Percentiles rank a stretch among this genome's conserved stretches.
These are phyloP conservation scores for Centruroides sculpturatus DNA, from an alignment of 1,140 invertebrate species.

Conservation along the genomic window DNA sequence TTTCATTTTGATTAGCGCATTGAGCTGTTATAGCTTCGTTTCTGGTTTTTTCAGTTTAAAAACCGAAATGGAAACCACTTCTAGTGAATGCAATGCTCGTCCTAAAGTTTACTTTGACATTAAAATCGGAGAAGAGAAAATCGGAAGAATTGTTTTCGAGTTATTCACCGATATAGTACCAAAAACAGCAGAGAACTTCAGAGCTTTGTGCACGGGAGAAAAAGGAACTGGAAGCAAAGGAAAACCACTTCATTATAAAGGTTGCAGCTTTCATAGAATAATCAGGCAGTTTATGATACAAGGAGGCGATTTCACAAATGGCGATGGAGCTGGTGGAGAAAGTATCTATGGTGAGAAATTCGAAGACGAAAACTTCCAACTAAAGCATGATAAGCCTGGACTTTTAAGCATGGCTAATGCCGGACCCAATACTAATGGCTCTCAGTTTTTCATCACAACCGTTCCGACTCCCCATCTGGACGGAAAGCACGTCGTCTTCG, in stretches of 20 bases:
- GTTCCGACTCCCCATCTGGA: constrained; percentile 71
- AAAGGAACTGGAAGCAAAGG: constrained; percentile 62
- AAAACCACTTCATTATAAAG: constrained; percentile 20
- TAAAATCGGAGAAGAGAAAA: constrained; percentile 23
- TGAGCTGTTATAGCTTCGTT: too few species aligned
- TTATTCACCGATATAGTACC: constrained; percentile 69
- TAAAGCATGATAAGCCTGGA: constrained; percentile 45
- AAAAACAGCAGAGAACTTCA: constrained; percentile 84
- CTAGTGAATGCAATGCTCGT: neutral
- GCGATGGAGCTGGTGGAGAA: constrained; percentile 73
- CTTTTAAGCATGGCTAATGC: constrained; percentile 82
- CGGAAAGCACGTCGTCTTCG: constrained; percentile 81
- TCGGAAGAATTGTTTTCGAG: constrained; percentile 63
- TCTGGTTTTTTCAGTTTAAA: too few species aligned
- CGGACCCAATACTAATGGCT: constrained; percentile 76
- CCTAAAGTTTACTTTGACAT: constrained; percentile 26
- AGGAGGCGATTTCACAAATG: constrained; percentile 65
- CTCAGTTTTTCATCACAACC: constrained; percentile 88
- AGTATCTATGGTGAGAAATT: constrained; percentile 85
- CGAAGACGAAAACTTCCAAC: constrained; percentile 73
- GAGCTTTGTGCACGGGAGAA: constrained; percentile 74
- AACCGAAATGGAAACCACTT: too few species aligned
- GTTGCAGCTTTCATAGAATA: constrained; percentile 49
- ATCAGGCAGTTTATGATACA: constrained; percentile 50
- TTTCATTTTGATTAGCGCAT: too few species aligned